Conservation (phyloP, 2,113 vertebrate species). For the Hydrochoerus hydrochaeris region DNA sequence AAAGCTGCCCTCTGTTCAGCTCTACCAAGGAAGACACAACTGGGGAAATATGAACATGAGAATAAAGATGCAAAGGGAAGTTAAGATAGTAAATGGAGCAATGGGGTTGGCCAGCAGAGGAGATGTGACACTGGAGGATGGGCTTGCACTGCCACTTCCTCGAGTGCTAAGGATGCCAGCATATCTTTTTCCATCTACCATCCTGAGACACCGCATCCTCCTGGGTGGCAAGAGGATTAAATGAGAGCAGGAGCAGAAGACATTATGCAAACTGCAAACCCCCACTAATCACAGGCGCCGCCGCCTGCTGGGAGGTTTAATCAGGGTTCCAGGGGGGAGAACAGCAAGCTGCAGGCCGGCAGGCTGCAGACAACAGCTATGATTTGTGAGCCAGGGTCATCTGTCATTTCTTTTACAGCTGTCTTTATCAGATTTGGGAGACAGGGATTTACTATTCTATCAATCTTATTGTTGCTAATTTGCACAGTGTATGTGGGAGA, state of each 20-base stretch:
- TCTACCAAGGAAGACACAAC: neutral
- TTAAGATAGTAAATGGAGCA: neutral
- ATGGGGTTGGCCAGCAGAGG: neutral
- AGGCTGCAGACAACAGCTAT: neutral
- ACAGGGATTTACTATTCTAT: neutral
- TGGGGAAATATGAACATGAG: neutral
- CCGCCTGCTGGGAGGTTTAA: constrained; percentile 3
- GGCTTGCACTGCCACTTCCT: neutral
- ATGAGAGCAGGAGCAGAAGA: neutral
- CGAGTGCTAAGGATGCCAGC: fast-evolving
- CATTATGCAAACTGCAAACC: neutral
- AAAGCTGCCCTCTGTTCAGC: neutral
- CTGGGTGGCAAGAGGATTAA: neutral
- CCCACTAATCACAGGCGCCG: neutral
- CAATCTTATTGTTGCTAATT: constrained; percentile 30
- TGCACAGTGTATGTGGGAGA: neutral
- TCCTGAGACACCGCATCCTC: neutral
- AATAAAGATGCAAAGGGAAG: neutral
- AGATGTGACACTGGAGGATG: neutral
- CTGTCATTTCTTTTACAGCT: neutral
- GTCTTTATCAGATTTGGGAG: neutral
- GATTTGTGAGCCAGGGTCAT: neutral
- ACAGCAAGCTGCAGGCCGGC: neutral
- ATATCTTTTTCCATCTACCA: neutral
- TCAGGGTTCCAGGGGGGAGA: neutral